Evolutionary conservation across 2,797 vertebrate genomes (phyloP).

Genomic region (Pangasius sanitwongsei): DNA sequence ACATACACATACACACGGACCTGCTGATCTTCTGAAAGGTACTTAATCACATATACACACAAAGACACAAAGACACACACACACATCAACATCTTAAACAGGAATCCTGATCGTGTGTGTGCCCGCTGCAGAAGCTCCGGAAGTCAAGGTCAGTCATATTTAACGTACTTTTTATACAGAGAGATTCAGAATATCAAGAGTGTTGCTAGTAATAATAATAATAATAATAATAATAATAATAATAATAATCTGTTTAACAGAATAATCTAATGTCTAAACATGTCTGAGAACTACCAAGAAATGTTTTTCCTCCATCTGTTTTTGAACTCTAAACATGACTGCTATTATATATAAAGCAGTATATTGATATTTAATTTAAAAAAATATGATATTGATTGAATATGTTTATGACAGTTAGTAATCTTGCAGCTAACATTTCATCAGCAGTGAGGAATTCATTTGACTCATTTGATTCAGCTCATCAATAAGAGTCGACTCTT

Average conservation of each 20-base stretch:
- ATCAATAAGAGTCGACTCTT: too few relatives aligned
- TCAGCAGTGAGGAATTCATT: neutral
- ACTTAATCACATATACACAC: neutral
- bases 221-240: neutral
- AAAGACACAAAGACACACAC: neutral
- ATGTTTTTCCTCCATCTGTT: neutral
- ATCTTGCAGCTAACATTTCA: neutral
- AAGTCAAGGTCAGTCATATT: conserved; percentile 11
- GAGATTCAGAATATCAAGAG: neutral
- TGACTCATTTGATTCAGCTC: neutral
- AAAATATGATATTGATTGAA: too few relatives aligned
- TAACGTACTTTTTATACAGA: neutral
- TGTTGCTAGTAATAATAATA: neutral
- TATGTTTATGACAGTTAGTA: neutral
- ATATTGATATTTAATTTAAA: neutral
- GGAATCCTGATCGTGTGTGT: neutral
- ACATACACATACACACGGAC: neutral
- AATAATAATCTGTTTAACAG: too few relatives aligned
- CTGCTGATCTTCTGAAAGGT: neutral
- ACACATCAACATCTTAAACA: neutral
- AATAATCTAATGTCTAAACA: neutral
- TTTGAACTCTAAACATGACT: neutral
- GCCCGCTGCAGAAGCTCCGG: neutral
- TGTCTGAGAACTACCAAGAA: neutral
- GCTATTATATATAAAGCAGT: neutral